Conservation (phyloP, 2,888 invertebrate species). For the Stenodera caucasica region DNA sequence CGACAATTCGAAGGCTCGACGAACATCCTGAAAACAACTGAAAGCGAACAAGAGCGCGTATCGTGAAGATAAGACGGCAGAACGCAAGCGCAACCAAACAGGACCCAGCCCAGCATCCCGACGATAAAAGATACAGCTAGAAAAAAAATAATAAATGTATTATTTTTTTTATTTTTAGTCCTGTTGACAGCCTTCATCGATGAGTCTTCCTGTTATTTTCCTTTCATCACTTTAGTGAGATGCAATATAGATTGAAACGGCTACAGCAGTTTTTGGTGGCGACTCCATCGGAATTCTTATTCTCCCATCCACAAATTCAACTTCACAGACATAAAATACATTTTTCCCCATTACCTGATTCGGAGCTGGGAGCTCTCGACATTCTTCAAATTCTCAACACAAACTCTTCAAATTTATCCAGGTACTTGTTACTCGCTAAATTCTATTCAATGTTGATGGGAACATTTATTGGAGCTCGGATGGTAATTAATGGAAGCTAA, state of each 20-base stretch:
- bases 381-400: neutral
- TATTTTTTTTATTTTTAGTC: neutral
- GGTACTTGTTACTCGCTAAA: neutral
- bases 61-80: constrained; percentile 24
- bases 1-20: constrained; percentile 26
- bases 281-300: no score
- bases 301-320: no score
- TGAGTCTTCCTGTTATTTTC: neutral
- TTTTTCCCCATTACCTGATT: no score
- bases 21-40: constrained; percentile 31
- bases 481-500: no score
- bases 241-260: no score
- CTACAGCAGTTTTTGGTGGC: no score
- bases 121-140: neutral
- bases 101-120: constrained; percentile 29
- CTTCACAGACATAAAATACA: no score
- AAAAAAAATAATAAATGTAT: neutral
- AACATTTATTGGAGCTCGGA: no score
- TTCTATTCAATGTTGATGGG: no score
- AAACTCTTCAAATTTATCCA: neutral
- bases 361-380: neutral
- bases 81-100: constrained; percentile 24
- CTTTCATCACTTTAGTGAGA: no score
- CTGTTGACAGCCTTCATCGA: neutral
- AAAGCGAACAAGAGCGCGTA: constrained; percentile 28